phyloP scores from a whole-genome alignment of 1,140 invertebrate genomes.

The Heliconius nattereri region DNA sequence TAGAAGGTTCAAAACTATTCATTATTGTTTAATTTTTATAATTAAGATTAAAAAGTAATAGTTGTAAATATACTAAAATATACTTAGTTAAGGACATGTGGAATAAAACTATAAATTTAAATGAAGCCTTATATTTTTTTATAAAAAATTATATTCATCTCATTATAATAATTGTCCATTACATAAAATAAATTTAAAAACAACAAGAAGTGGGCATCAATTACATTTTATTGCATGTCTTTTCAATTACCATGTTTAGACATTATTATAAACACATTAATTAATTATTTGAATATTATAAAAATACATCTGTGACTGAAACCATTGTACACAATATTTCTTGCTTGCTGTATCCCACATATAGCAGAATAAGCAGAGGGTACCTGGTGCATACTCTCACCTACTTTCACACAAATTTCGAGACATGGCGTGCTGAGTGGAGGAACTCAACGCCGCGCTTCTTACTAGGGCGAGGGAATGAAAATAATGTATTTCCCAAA shows the following conservation, averaged over 20 bases:
- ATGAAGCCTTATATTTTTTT: conserved; percentile 72
- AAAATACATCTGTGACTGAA: conserved; percentile 61
- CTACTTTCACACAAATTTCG: no score
- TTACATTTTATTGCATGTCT: conserved; percentile 58
- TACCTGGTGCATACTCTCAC: no score
- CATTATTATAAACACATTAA: conserved; percentile 35
- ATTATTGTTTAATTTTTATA: background rate
- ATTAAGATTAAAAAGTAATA: background rate
- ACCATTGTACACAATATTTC: conserved; percentile 56
- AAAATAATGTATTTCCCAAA: no score
- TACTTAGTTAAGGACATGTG: background rate
- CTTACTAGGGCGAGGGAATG: no score
- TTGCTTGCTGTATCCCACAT: no score
- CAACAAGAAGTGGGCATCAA: conserved; percentile 36
- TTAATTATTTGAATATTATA: conserved; percentile 44
- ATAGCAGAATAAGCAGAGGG: no score
- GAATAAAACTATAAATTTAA: conserved; percentile 48
- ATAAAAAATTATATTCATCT: conserved; percentile 77
- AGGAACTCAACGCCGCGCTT: no score
- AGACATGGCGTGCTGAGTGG: no score
- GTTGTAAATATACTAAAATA: background rate
- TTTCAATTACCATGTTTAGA: conserved; percentile 43
- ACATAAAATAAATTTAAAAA: conserved; percentile 58
- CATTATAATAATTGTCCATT: conserved; percentile 62
- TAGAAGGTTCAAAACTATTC: background rate